These are phyloP conservation scores for Trachelus tabidus DNA, from an alignment of 2,888 invertebrate genomes.

Conservation along the genomic window DNA sequence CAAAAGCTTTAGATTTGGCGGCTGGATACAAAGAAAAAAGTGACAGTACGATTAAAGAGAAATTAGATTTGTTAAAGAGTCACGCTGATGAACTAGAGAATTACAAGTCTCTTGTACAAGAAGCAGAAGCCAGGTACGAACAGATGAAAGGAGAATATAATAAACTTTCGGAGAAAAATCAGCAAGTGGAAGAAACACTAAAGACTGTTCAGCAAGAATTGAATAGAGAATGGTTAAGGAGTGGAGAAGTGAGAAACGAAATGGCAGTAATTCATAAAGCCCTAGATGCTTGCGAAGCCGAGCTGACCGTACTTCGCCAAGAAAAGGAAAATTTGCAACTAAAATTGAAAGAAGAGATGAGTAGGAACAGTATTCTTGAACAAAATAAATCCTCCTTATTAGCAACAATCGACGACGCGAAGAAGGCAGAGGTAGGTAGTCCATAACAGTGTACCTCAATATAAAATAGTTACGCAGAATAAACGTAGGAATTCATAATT, in stretches of 20 bases:
- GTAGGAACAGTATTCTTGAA: slow-evolving; percentile 68
- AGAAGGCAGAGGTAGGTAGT: slow-evolving; percentile 63
- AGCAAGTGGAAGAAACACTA: slow-evolving; percentile 49
- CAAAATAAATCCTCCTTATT: slow-evolving; percentile 70
- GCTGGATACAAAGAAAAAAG: slow-evolving; percentile 63
- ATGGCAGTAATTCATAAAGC: slow-evolving; percentile 61
- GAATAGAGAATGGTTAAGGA: slow-evolving; percentile 54
- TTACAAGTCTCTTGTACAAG: slow-evolving; percentile 55
- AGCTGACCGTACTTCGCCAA: slow-evolving; percentile 64
- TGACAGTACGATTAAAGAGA: slow-evolving; percentile 56
- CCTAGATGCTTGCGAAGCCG: slow-evolving; percentile 61
- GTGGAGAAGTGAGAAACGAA: slow-evolving; percentile 55
- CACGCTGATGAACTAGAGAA: slow-evolving; percentile 59
- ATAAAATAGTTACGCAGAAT: neutral
- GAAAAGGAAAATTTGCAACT: slow-evolving; percentile 69
- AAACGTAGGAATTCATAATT: neutral
- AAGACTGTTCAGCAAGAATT: slow-evolving; percentile 57
- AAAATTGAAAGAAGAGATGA: slow-evolving; percentile 69
- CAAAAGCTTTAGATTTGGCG: slow-evolving; percentile 76
- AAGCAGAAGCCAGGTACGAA: slow-evolving; percentile 55
- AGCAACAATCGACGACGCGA: slow-evolving; percentile 68
- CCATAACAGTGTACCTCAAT: neutral
- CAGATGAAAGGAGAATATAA: slow-evolving; percentile 50
- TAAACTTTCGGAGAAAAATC: slow-evolving; percentile 49
- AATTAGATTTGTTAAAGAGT: slow-evolving; percentile 51